Evolutionary conservation across 2,888 invertebrate genomes (phyloP).

Genomic region (Drosophila siamana): DNA sequence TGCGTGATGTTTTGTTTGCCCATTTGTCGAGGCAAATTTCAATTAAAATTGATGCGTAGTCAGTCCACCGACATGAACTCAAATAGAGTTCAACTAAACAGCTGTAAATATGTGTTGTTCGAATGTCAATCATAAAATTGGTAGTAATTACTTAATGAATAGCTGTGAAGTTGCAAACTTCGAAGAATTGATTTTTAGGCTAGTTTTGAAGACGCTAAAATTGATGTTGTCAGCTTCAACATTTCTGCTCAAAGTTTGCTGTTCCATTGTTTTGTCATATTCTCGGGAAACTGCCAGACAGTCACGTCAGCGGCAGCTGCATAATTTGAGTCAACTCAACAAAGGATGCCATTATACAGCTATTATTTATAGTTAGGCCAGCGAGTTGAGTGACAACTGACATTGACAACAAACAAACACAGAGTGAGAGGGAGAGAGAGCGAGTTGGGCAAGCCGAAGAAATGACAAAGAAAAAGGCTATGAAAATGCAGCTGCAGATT

Average conservation of each 20-base stretch:
- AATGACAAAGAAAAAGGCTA: conserved; percentile 16
- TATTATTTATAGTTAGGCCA: conserved; percentile 22
- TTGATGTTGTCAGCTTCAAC: conserved; percentile 42
- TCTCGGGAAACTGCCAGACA: conserved; percentile 21
- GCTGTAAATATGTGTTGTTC: too few species aligned
- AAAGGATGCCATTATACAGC: conserved; percentile 26
- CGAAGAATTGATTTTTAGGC: too few species aligned
- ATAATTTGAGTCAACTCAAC: conserved; percentile 21
- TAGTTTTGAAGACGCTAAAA: conserved; percentile 32
- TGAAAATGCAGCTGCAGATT: conserved; percentile 10
- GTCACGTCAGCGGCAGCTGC: conserved; percentile 20
- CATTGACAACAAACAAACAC: conserved; percentile 27
- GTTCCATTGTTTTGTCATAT: conserved; percentile 30
- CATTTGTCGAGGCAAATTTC: background rate
- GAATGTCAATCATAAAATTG: too few species aligned
- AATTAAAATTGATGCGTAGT: background rate
- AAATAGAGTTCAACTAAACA: background rate
- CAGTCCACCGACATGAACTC: background rate
- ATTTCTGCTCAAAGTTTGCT: conserved; percentile 28
- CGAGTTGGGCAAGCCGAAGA: conserved; percentile 6
- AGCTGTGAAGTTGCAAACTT: too few species aligned
- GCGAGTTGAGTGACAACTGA: conserved; percentile 33
- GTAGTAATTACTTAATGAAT: too few species aligned
- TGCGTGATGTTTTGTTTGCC: background rate
- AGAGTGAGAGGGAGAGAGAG: too few species aligned